phyloP scores from a whole-genome alignment of 2,888 invertebrate species.

The Leucoma salicis region DNA sequence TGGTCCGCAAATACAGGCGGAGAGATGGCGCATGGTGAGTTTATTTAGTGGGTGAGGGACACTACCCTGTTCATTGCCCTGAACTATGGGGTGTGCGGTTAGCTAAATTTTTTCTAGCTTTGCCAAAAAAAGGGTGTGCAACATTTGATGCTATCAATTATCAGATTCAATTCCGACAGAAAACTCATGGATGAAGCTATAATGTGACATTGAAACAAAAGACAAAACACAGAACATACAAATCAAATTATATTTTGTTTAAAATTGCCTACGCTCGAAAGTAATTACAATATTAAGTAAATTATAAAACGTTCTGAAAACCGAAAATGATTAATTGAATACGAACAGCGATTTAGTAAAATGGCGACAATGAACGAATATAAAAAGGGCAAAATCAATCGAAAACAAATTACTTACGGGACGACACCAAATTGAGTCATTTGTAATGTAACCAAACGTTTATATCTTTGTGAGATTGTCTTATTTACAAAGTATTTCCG shows the following conservation, averaged over 20 bases:
- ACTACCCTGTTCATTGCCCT: too few species aligned
- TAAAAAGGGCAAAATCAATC: conserved; percentile 49
- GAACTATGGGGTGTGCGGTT: too few species aligned
- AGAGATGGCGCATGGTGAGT: too few species aligned
- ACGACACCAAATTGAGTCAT: conserved; percentile 48
- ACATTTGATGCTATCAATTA: too few species aligned
- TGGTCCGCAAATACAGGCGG: too few species aligned
- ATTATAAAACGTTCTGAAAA: conserved; percentile 42
- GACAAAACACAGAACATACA: not conserved
- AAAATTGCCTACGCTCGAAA: conserved; percentile 22
- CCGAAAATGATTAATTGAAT: conserved; percentile 42
- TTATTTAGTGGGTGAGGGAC: too few species aligned
- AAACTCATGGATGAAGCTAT: too few species aligned
- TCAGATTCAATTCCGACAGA: too few species aligned
- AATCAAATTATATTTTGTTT: not conserved
- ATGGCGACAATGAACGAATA: conserved; percentile 28
- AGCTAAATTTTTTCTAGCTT: too few species aligned
- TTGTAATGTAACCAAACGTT: conserved; percentile 16
- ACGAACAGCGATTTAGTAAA: conserved; percentile 22
- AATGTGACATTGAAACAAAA: not conserved
- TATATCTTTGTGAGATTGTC: not conserved
- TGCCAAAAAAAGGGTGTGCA: too few species aligned
- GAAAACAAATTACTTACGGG: conserved; percentile 60
- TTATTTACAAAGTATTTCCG: too few species aligned
- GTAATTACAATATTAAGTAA: conserved; percentile 45